Base-by-base conservation (phyloP, 2,797 vertebrate species). In the Hylomyscus alleni region DNA sequence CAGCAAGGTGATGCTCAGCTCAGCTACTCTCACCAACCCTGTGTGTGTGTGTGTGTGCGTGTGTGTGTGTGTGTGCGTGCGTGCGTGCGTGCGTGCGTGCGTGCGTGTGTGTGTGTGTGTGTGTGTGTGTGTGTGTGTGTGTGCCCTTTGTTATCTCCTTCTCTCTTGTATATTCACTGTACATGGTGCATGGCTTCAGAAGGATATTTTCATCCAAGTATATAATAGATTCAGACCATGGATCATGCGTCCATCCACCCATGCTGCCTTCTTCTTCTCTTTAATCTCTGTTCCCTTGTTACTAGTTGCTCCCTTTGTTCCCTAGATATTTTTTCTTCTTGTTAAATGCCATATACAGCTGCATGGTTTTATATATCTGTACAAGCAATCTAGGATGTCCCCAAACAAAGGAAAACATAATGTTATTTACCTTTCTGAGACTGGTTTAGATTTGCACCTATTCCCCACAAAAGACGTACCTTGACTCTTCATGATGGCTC, bases 1-100 rank as follows among this genome's bases (percentile, higher is more conserved):
- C 86, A 67, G 52, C 54, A 26, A 75, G 40, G 67, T 93, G 50
- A 54, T 95, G 69, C 85, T 73, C 85, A 76, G 89, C 40, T 95
- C 65, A 65, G 50, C 75, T 19, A 24, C 52, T 95, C 69, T 54
- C n/a, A 34, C 65, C 65, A 67, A 62, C 75, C 72, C 44, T 83
- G 67, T 89, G n/a, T n/a, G n/a, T n/a, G n/a, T n/a, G n/a, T n/a
- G n/a, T n/a, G n/a, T 40, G 29, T 54, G 14, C 15, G 52, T 54
- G 52, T 54, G 52, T 54, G 52, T 54, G 47, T 50, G 47, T 50
- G n/a, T n/a, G n/a, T n/a, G n/a, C n/a, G n/a, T n/a, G n/a, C n/a
- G n/a, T n/a, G n/a, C n/a, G n/a, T n/a, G n/a, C n/a, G n/a, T n/a
- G n/a, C n/a, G n/a, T n/a, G n/a, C n/a, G n/a, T n/a, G 52, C 3